These are phyloP conservation scores for Gandaritis pyraliata DNA, from an alignment of 2,888 invertebrate genomes.

Conservation along the genomic window DNA sequence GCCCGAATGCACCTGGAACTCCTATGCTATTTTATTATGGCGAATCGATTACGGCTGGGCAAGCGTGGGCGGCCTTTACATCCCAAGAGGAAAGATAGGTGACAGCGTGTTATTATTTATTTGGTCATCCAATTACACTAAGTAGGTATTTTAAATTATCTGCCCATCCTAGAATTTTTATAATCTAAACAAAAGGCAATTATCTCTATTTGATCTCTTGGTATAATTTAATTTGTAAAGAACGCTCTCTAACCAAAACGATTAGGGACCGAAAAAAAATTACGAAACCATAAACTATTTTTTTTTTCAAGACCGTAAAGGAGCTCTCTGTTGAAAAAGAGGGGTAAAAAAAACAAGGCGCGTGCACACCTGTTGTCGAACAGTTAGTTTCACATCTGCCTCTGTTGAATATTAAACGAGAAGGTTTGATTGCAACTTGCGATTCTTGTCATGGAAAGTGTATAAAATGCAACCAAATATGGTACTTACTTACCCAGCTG, in stretches of 20 bases:
- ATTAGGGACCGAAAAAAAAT: slow-evolving; percentile 20
- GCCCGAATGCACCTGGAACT: too few species aligned
- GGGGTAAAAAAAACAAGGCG: slow-evolving; percentile 52
- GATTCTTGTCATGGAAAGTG: slow-evolving; percentile 15
- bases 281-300: slow-evolving; percentile 39
- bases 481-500: background rate
- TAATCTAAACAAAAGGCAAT: too few species aligned
- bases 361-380: slow-evolving; percentile 69
- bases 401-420: slow-evolving; percentile 49
- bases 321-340: slow-evolving; percentile 39
- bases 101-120: too few species aligned
- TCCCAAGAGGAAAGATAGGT: too few species aligned
- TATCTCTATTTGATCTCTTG: too few species aligned
- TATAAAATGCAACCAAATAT: slow-evolving; percentile 2
- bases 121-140: too few species aligned
- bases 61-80: too few species aligned
- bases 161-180: too few species aligned
- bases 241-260: background rate
- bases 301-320: slow-evolving; percentile 42
- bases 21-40: too few species aligned
- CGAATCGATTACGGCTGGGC: too few species aligned
- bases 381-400: slow-evolving; percentile 59
- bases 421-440: slow-evolving; percentile 26
- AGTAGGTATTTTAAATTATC: too few species aligned
- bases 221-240: too few species aligned